Base-by-base conservation (phyloP, 2,113 vertebrate genomes). In the Chaetops frenatus region DNA sequence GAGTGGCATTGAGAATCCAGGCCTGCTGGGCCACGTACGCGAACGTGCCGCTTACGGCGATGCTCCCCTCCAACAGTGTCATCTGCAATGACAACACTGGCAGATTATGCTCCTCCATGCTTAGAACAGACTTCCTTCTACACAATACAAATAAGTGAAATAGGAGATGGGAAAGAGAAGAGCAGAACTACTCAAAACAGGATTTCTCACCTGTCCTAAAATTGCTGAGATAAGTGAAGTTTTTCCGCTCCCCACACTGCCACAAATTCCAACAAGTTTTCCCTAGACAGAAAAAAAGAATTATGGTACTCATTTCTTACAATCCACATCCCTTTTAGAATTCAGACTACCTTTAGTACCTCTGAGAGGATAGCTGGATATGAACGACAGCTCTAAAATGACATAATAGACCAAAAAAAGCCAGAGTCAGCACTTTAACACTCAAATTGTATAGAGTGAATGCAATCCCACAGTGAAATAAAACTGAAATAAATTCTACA, bases 21-120 rank as follows among this genome's bases (percentile, higher is more conserved):
- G 99, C 99, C 97, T 99, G 99, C 94, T 99, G 99, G 53, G 99
- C 98, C 95, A 99, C 99, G 5, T 99, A 99, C 0, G 99, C 99
- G 35, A 99, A 98, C 15, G 98, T 97, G 12, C 99, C 99, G 24
- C 95, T 98, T 13, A 99, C 97, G 3, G 98, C 98, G 50, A 99
- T 98, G 51, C 98, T 98, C 80, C 99, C 99, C 80, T 99, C 98
- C 91, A 99, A 80, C 62, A 99, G 90, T 1, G 98, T 98, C 99
- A 99, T 99, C 99, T 99, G 91, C 16, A 98, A 97, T 48, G 48
- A 86, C 76, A 80, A 42, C 57, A 61, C 36, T 35, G 5, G 33
- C 38, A 82, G 80, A 62, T 28, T 20, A 36, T 22, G 27, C 36
- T 73, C 45, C 27, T 24, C 69, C 44, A 18, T 4, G 14, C 14